A percentile compares a stretch with the other conserved stretches of the same genome.
Conservation (phyloP, 2,888 invertebrate species). For the Nephrocerus scutellatus region DNA sequence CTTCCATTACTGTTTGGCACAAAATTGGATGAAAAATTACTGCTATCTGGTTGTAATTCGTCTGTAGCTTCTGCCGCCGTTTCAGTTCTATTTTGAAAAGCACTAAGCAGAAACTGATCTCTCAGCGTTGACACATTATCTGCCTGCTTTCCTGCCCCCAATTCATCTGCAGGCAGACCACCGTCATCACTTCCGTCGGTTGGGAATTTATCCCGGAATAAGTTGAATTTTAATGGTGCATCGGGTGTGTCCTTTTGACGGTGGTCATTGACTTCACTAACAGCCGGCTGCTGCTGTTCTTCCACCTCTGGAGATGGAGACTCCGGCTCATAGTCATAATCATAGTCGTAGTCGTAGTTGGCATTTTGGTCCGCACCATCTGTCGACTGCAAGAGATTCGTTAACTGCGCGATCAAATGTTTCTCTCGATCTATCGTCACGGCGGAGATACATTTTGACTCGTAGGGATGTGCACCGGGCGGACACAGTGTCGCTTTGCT, state of each 20-base stretch:
- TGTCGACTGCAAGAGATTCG: conserved; percentile 34
- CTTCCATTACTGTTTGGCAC: neutral
- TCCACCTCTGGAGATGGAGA: too few relatives aligned
- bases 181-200: conserved; percentile 22
- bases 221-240: conserved; percentile 44
- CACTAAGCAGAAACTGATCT: conserved; percentile 16
- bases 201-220: conserved; percentile 40
- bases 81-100: neutral
- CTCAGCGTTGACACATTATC: neutral
- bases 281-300: neutral
- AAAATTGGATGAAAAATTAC: conserved; percentile 10
- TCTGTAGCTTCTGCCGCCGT: neutral
- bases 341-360: conserved; percentile 39
- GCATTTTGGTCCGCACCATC: conserved; percentile 13
- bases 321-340: conserved; percentile 29
- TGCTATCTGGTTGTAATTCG: conserved; percentile 23
- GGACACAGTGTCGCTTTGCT: conserved; percentile 34
- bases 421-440: conserved; percentile 34
- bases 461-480: conserved; percentile 38
- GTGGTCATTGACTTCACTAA: conserved; percentile 14
- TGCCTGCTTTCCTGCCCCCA: conserved; percentile 1
- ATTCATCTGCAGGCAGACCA: conserved; percentile 8
- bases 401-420: conserved; percentile 28
- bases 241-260: conserved; percentile 32
- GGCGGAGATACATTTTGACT: conserved; percentile 41